Conservation (phyloP, 2,113 vertebrate genomes). For the Gobio gobio region DNA sequence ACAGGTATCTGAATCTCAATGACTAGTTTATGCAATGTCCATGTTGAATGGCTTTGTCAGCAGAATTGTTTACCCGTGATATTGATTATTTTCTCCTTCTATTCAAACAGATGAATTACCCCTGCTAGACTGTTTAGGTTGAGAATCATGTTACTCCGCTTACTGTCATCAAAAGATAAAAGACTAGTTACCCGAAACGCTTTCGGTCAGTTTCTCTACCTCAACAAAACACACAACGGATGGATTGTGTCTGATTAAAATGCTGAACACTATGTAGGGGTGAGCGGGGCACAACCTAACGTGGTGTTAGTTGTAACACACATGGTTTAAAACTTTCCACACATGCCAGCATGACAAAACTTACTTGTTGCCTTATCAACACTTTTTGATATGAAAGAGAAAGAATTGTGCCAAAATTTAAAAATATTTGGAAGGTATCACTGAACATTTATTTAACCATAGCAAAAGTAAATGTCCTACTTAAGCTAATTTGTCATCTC, state of each 20-base stretch:
- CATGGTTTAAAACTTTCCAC: no score
- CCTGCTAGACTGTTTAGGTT: conserved; percentile 18
- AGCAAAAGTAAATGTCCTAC: no score
- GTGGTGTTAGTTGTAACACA: no score
- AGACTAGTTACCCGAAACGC: neutral
- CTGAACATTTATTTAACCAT: no score
- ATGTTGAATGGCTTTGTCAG: conserved; percentile 18
- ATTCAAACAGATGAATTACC: neutral
- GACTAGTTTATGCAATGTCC: neutral
- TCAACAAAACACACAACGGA: neutral
- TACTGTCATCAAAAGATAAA: neutral
- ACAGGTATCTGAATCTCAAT: neutral
- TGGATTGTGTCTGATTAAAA: neutral
- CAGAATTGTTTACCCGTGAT: neutral
- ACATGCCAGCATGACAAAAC: no score
- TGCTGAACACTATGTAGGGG: neutral
- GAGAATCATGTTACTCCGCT: conserved; percentile 3
- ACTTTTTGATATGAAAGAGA: no score
- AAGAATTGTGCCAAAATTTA: no score
- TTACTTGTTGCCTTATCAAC: no score
- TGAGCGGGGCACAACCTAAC: no score
- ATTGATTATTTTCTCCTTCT: conserved; percentile 3
- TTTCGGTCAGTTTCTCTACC: neutral
- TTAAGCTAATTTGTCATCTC: no score
- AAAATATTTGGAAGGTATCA: no score